Percentiles rank a stretch among this genome's conserved stretches.
Conservation (phyloP, 2,797 vertebrate genomes). For the Pseudopleuronectes americanus region DNA sequence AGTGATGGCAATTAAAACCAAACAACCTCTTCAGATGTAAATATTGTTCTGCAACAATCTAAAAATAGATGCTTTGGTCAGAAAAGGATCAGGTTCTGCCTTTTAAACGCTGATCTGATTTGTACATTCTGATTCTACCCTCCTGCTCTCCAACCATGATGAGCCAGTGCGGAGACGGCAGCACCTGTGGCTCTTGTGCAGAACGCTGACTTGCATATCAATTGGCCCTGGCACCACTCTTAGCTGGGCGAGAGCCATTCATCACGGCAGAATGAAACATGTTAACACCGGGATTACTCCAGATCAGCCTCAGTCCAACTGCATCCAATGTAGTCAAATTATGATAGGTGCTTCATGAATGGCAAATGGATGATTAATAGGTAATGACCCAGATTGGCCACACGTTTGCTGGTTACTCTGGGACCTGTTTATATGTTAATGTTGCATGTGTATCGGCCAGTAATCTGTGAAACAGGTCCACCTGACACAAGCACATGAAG, state of each 20-base stretch:
- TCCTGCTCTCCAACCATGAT: background rate
- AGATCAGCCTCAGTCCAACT: conserved; percentile 58
- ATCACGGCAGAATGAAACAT: conserved; percentile 67
- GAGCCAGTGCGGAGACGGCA: conserved; percentile 38
- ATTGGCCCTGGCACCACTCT: conserved; percentile 62
- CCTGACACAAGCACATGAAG: background rate
- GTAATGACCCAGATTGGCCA: conserved; percentile 48
- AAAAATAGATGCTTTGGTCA: background rate
- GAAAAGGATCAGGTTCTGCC: background rate
- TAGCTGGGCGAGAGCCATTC: conserved; percentile 66
- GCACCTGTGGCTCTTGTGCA: conserved; percentile 68
- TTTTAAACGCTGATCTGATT: background rate
- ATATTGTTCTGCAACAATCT: background rate
- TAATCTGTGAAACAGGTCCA: conserved; percentile 11
- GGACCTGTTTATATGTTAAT: conserved; percentile 10
- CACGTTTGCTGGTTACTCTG: conserved; percentile 10
- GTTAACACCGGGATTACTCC: conserved; percentile 72
- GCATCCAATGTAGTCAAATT: conserved; percentile 48
- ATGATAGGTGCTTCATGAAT: conserved; percentile 70
- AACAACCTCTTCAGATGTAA: background rate
- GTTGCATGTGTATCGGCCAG: background rate
- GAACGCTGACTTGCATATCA: conserved; percentile 69
- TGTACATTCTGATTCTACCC: background rate
- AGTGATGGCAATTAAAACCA: no score
- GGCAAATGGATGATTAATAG: conserved; percentile 59